Evolutionary conservation across 2,797 vertebrate species (phyloP).

Genomic region (Lagorchestes hirsutus): DNA sequence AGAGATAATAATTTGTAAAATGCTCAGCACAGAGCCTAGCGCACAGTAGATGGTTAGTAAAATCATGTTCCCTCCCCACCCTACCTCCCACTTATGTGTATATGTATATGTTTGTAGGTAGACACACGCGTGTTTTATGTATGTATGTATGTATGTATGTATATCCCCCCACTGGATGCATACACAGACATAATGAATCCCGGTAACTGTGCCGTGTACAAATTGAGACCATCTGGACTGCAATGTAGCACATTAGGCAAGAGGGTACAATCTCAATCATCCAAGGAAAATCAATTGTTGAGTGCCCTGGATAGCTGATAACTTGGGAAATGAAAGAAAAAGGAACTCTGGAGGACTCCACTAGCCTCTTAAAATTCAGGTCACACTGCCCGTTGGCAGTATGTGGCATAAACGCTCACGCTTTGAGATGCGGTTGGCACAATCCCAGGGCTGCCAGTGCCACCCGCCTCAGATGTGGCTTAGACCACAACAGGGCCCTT

Average conservation of each 20-base stretch:
- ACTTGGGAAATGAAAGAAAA: slow-evolving; percentile 47
- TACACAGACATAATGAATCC: slow-evolving; percentile 30
- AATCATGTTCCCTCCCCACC: background rate
- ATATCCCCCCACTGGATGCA: slow-evolving; percentile 10
- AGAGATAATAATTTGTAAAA: background rate
- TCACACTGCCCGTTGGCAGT: slow-evolving; percentile 40
- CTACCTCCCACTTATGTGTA: background rate
- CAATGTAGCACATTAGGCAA: slow-evolving; percentile 20
- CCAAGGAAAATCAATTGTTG: slow-evolving; percentile 43
- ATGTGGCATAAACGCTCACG: slow-evolving; percentile 21
- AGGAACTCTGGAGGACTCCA: slow-evolving; percentile 21
- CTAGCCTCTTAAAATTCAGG: slow-evolving; percentile 24
- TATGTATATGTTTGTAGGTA: background rate
- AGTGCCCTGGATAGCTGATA: slow-evolving; percentile 28
- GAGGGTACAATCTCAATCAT: slow-evolving; percentile 49
- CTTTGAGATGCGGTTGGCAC: slow-evolving; percentile 43
- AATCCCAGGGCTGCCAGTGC: slow-evolving; percentile 37
- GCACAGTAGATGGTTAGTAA: background rate
- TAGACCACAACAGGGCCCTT: slow-evolving; percentile 11
- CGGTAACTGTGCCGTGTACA: slow-evolving; percentile 15
- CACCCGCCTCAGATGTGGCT: slow-evolving; percentile 37
- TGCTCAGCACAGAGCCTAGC: background rate
- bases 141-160: background rate
- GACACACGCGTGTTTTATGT: slow-evolving; percentile 33
- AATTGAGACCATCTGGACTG: slow-evolving; percentile 1